A percentile compares a stretch with the other conserved stretches of the same genome.
phyloP scores from a whole-genome alignment of 2,113 vertebrate species.

The Rhombomys opimus region DNA sequence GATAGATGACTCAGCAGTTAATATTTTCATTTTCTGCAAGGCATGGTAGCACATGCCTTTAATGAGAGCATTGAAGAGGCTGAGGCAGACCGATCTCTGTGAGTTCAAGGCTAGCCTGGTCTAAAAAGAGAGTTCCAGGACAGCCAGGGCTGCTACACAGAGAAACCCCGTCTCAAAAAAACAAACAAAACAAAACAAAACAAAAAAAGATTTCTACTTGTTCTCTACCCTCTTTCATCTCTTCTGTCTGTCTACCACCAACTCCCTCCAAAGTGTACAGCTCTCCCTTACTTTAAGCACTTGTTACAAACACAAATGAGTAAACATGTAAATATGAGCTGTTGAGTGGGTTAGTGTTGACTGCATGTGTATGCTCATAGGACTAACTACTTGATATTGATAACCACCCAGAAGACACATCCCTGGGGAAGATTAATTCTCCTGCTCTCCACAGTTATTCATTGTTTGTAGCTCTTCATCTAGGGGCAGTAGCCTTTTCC shows the following conservation, averaged over 20 bases:
- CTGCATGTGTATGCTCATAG: neutral
- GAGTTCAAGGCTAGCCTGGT: no score
- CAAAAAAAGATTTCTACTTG: no score
- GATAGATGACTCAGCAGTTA: neutral
- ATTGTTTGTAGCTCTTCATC: neutral
- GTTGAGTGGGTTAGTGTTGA: neutral
- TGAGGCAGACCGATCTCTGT: no score
- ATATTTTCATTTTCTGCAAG: neutral
- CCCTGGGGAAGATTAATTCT: neutral
- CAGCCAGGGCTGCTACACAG: no score
- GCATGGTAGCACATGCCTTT: no score
- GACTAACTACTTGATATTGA: neutral
- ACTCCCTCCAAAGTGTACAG: neutral
- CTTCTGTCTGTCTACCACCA: neutral
- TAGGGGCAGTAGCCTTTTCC: neutral
- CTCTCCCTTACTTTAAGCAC: neutral
- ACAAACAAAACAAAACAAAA: no score
- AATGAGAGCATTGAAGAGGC: no score
- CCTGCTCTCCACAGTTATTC: neutral
- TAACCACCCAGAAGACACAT: neutral
- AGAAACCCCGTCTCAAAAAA: no score
- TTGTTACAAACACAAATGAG: neutral
- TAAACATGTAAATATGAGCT: neutral
- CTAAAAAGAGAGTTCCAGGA: no score
- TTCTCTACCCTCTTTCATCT: neutral